Conservation (phyloP, 2,797 vertebrate species). For the Catharus ustulatus region DNA sequence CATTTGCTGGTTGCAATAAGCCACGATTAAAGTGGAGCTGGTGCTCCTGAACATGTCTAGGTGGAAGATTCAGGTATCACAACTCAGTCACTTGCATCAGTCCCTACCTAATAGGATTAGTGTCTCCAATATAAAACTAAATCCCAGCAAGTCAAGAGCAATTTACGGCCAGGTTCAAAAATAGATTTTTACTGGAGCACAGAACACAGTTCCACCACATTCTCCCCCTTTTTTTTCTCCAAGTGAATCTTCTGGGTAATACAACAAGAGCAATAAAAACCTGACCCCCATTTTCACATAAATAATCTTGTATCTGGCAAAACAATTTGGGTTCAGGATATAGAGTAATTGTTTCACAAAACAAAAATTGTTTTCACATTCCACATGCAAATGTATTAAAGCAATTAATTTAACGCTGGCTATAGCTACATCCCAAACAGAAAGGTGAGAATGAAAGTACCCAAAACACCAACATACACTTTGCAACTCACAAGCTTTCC, state of each 20-base stretch:
- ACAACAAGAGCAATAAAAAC: not conserved
- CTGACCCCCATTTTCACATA: not conserved
- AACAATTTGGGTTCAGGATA: not conserved
- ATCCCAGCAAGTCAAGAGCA: not conserved
- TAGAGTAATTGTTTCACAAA: not conserved
- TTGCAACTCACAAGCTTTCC: not conserved
- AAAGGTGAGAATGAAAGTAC: not conserved
- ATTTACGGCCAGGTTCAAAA: not conserved
- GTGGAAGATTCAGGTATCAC: not conserved
- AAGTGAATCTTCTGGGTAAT: not conserved
- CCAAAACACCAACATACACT: not conserved
- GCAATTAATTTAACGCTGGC: not conserved
- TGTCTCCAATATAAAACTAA: not conserved
- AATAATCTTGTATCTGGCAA: not conserved
- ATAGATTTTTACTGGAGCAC: not conserved
- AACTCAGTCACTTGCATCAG: not conserved
- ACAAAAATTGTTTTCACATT: not conserved
- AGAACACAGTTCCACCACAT: not conserved
- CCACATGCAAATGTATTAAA: not conserved
- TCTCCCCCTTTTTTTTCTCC: not conserved
- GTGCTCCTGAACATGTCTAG: not conserved
- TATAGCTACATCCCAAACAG: not conserved
- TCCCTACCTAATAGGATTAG: not conserved
- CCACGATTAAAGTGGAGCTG: not conserved
- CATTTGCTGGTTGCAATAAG: not conserved